A percentile compares a stretch with the other conserved stretches of the same genome.
These are phyloP conservation scores for Plotosus lineatus DNA, from an alignment of 2,113 vertebrate species.

Conservation along the genomic window DNA sequence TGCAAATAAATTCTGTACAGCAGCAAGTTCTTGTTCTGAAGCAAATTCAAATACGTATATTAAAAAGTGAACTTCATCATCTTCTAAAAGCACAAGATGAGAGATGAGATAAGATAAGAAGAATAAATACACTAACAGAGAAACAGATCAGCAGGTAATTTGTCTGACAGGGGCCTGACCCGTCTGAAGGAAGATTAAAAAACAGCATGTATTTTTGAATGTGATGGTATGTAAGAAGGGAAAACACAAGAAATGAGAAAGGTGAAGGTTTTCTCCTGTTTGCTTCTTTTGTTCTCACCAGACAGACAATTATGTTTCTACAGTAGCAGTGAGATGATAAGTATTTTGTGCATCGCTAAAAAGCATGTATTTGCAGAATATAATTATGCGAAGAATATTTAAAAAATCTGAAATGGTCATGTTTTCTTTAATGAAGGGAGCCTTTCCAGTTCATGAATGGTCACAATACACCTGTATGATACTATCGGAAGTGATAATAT, in stretches of 20 bases:
- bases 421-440: slow-evolving; percentile 1
- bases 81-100: neutral
- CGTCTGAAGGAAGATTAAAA: slow-evolving; percentile 38
- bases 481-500: neutral
- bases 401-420: slow-evolving; percentile 1
- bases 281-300: slow-evolving; percentile 41
- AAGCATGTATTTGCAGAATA: slow-evolving; percentile 36
- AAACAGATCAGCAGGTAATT: slow-evolving; percentile 49
- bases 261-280: slow-evolving; percentile 32
- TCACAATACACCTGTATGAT: neutral
- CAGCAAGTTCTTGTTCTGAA: neutral
- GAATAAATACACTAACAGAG: slow-evolving; percentile 17
- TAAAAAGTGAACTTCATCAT: slow-evolving; percentile 19
- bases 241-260: slow-evolving; percentile 1
- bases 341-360: slow-evolving; percentile 29
- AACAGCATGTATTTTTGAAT: slow-evolving; percentile 13
- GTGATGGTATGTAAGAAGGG: neutral
- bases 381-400: slow-evolving; percentile 1
- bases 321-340: slow-evolving; percentile 37
- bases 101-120: neutral
- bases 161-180: slow-evolving; percentile 35
- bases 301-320: slow-evolving; percentile 37
- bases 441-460: slow-evolving; percentile 11
- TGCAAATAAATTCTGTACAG: slow-evolving; percentile 9
- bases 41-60: neutral